A percentile compares a stretch with the other conserved stretches of the same genome.
These are phyloP conservation scores for Trichomalopsis sarcophagae DNA, from an alignment of 1,140 invertebrate species.

Conservation along the genomic window DNA sequence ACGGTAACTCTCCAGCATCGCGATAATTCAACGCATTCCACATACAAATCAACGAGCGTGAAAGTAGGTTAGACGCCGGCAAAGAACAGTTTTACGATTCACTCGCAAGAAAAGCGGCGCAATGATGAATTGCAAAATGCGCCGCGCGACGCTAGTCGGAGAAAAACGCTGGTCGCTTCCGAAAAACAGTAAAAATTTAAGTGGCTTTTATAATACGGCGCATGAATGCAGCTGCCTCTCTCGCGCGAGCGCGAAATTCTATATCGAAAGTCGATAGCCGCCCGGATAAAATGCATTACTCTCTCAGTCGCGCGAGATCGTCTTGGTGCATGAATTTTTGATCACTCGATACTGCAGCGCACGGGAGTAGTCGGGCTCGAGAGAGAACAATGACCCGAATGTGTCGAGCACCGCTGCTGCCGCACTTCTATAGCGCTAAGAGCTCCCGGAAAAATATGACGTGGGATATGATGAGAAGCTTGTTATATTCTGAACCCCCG, in stretches of 20 bases:
- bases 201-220: slow-evolving; percentile 32
- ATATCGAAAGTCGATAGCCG: slow-evolving; percentile 45
- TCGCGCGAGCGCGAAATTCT: neutral
- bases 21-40: neutral
- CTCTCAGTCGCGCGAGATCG: neutral
- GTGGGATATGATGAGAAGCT: neutral
- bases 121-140: slow-evolving; percentile 31
- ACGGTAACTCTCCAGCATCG: neutral
- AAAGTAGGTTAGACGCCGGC: slow-evolving; percentile 21
- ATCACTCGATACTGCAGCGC: slow-evolving; percentile 22
- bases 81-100: neutral
- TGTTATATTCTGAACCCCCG: neutral
- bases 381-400: slow-evolving; percentile 17
- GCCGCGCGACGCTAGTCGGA: neutral
- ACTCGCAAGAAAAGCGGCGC: slow-evolving; percentile 4
- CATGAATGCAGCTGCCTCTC: slow-evolving; percentile 7
- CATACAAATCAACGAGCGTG: neutral
- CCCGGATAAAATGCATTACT: slow-evolving; percentile 32
- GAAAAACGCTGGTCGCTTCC: neutral
- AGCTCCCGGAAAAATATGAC: neutral
- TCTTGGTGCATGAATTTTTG: slow-evolving; percentile 47
- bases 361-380: neutral
- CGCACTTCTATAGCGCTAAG: neutral
- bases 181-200: slow-evolving; percentile 38
- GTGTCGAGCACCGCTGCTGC: neutral